Evolutionary conservation across 2,113 vertebrate genomes (phyloP), one percentile per base, ranked within the genome.

Genomic region (Oryzias curvinotus): DNA sequence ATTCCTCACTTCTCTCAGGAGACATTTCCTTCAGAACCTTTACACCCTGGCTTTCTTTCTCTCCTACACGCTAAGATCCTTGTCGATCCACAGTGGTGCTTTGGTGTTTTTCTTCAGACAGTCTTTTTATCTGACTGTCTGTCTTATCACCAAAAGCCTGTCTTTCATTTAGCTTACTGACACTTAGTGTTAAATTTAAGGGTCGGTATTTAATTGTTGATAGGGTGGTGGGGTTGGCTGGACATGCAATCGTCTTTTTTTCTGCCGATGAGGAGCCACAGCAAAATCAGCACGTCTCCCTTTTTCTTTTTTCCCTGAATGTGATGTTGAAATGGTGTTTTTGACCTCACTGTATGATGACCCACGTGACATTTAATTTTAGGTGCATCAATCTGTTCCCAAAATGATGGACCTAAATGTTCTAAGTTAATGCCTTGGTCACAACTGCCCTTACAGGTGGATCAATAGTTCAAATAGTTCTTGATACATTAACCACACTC

Each of bases 121-220:
- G 63, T 67, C 49, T 82, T 80, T 89, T 86, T 88, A 84, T 86
- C 23, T 74, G 72, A 78, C 80, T 72, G 80, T 81, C 77, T 73
- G 76, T 78, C 82, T 86, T 85, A 87, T 90, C 82, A 75, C 76
- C 87, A 86, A 88, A 89, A 73, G 63, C 57, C 68, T 71, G 82
- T 80, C 86, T 85, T 90, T 88, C 85, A 86, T 84, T 71, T 57
- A 65, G 53, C 64, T 73, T 69, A 79, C 65, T 73, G 78, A 86
- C 73, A 71, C 53, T 71, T 56, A 36, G 0, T 48, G 55, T 25
- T 62, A 30, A 60, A 25, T 47, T 56, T 62, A 62, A 49, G 65
- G 26, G 61, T 66, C 7, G 28, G 28, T 30, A 6, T 30, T 30
- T 30, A 7, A 30, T 30, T 30, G 28, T 30, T 30, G 46, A 25